Evolutionary conservation across 2,797 vertebrate genomes (phyloP), one percentile per base, ranked within the genome.

Genomic region (Intellagama lesueurii): DNA sequence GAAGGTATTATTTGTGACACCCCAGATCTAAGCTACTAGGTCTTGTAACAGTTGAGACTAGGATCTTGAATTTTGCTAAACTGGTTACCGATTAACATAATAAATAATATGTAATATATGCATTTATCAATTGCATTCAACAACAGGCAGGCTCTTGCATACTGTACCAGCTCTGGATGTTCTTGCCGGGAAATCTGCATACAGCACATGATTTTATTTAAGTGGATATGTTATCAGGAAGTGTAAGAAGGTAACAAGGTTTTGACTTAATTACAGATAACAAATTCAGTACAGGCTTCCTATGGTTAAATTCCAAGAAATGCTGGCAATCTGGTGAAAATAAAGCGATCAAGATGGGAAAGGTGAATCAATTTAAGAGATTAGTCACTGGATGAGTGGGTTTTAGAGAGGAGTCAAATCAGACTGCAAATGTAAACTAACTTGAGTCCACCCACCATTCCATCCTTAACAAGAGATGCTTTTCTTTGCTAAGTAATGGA

Each of bases 321-420:
- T 70, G 83, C 94, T 60, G 11, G 78, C 94, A 95, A 93, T 92
- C 75, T 81, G 93, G 88, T 80, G 0, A 94, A 93, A 95, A 95
- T 94, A 88, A 93, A 94, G 93, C 82, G 91, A 94, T 94, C 83
- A 91, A 0, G 94, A 95, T 91, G 90, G 90, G 89, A 94, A 96
- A 93, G 83, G 80, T 81, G 92, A 95, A 94, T 95, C 95, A 95
- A 93, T 81, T 89, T 82, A 84, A 40, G 16, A 90, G 89, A 95
- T 96, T 95, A 96, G 95, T 96, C 95, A 96, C 91, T 89, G 94
- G 85, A 66, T 95, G 95, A 96, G 95, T 96, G 95, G 95, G 95
- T 91, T 95, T 95, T 96, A 95, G 92, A 96, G 95, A 95, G 95
- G 95, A 95, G 95, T 95, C 90, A 92, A 96, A 94, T 91, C 77